phyloP scores from a whole-genome alignment of 2,888 invertebrate genomes.

The Drosophila nr. fundita region DNA sequence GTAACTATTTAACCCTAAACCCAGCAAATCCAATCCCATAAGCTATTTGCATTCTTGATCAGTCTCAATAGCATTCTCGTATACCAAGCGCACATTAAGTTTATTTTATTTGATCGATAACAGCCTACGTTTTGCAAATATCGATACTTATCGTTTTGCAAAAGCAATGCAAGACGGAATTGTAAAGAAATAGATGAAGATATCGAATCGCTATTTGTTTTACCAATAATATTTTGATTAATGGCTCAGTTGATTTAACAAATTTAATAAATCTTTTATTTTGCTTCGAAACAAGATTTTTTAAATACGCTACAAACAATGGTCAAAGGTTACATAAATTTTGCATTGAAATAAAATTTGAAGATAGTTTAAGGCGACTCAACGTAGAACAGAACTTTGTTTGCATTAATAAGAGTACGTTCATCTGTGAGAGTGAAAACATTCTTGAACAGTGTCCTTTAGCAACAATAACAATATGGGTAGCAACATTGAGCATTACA shows the following conservation, averaged over 20 bases:
- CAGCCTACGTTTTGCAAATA: background rate
- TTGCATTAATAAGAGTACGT: background rate
- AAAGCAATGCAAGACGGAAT: background rate
- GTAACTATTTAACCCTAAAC: background rate
- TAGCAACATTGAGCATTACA: slow-evolving; percentile 19
- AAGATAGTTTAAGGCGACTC: background rate
- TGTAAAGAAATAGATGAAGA: background rate
- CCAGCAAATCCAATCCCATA: background rate
- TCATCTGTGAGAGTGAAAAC: background rate
- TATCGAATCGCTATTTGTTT: too few species aligned
- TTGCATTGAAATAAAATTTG: background rate
- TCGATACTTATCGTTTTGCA: background rate
- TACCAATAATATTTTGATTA: too few species aligned
- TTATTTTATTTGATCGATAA: background rate
- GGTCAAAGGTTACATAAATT: background rate
- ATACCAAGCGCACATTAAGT: background rate
- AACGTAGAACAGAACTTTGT: background rate
- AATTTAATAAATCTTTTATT: background rate
- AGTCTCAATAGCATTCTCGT: background rate
- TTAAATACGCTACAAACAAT: background rate
- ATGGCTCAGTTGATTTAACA: too few species aligned
- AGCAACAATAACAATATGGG: slow-evolving; percentile 26
- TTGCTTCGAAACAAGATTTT: background rate
- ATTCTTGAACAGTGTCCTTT: background rate
- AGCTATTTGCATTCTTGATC: background rate